phyloP scores from a whole-genome alignment of 2,797 vertebrate genomes.

The Crax fasciolata region DNA sequence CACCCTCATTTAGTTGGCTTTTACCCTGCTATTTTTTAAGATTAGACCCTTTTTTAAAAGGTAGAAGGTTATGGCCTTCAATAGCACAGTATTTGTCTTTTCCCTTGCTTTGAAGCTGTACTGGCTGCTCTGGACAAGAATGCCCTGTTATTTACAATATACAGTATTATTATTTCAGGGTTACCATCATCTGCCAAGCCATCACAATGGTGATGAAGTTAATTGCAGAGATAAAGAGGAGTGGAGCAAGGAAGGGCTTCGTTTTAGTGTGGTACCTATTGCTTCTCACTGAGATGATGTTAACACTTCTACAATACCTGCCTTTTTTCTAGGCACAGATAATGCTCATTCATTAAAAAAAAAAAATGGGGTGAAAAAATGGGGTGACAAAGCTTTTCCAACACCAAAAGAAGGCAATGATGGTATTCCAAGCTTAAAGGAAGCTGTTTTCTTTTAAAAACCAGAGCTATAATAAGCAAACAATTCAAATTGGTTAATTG shows the following conservation, averaged over 20 bases:
- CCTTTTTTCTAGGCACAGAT: background rate
- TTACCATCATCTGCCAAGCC: conserved; percentile 53
- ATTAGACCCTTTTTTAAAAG: conserved; percentile 73
- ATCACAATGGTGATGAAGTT: conserved; percentile 30
- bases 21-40: conserved; percentile 70
- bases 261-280: background rate
- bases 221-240: conserved; percentile 48
- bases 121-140: conserved; percentile 16
- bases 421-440: background rate
- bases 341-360: background rate
- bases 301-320: background rate
- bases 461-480: background rate
- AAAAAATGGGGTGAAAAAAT: background rate
- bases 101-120: conserved; percentile 24
- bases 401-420: background rate
- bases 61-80: conserved; percentile 67
- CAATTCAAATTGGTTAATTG: background rate
- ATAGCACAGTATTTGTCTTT: conserved; percentile 54
- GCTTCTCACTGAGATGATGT: background rate
- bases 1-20: conserved; percentile 50
- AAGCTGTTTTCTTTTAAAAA: background rate
- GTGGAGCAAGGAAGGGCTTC: background rate
- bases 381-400: background rate
- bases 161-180: conserved; percentile 38
- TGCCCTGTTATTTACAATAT: conserved; percentile 56